A percentile compares a stretch with the other conserved stretches of the same genome.
Conservation (phyloP, 2,888 invertebrate genomes). For the Lochmaea crataegi region DNA sequence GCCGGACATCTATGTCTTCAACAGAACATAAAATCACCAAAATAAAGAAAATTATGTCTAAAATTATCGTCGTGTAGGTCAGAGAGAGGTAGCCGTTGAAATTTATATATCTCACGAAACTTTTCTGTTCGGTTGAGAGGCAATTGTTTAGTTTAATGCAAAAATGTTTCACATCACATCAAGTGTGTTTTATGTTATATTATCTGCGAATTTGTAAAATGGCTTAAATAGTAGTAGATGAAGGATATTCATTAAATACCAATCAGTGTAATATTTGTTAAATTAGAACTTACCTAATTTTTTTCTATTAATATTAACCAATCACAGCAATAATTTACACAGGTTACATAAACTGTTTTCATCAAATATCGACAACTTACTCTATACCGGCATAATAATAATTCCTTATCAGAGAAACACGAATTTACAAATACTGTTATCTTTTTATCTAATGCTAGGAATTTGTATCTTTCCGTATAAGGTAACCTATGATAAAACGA, state of each 20-base stretch:
- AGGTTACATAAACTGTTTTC: background rate
- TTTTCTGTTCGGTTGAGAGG: too few species aligned
- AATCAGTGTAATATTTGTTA: background rate
- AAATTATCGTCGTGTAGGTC: too few species aligned
- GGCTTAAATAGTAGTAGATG: too few species aligned
- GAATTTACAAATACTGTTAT: constrained; percentile 11
- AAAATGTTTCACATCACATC: too few species aligned
- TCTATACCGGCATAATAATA: constrained; percentile 3
- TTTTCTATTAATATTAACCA: background rate
- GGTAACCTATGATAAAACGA: background rate
- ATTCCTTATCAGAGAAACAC: constrained; percentile 4
- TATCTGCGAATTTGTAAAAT: too few species aligned
- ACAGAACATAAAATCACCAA: too few species aligned
- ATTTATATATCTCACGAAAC: too few species aligned
- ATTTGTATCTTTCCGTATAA: background rate
- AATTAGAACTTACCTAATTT: background rate
- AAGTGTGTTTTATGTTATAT: too few species aligned
- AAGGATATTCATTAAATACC: background rate
- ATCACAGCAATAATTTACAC: background rate
- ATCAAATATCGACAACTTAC: constrained; percentile 15
- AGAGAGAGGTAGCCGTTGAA: too few species aligned
- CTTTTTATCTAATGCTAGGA: constrained; percentile 1
- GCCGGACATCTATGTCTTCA: too few species aligned
- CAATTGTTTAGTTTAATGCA: too few species aligned
- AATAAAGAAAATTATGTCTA: too few species aligned